Evolutionary conservation across 1,140 invertebrate genomes (phyloP).

Genomic region (Zaprionus kolodkinae): DNA sequence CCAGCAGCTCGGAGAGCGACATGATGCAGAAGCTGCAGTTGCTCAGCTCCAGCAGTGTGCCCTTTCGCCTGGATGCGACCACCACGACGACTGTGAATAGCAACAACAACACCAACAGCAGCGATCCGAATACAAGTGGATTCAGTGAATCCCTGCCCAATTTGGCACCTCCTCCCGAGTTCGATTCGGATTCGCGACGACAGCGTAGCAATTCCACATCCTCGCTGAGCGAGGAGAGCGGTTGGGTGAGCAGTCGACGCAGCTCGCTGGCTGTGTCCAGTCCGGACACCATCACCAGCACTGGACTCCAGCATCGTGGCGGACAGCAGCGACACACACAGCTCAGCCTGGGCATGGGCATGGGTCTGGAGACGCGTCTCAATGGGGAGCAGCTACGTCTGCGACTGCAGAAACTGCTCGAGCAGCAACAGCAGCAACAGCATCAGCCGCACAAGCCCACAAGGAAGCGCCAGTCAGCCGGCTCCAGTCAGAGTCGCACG

Average conservation of each 20-base stretch:
- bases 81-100: slow-evolving; percentile 84
- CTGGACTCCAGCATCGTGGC: slow-evolving; percentile 51
- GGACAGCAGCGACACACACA: slow-evolving; percentile 77
- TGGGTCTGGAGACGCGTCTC: slow-evolving; percentile 84
- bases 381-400: slow-evolving; percentile 87
- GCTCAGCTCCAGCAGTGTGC: slow-evolving; percentile 72
- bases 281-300: slow-evolving; percentile 85
- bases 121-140: slow-evolving; percentile 73
- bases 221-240: slow-evolving; percentile 90
- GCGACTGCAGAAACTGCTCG: slow-evolving; percentile 86
- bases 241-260: slow-evolving; percentile 90
- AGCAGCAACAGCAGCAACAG: slow-evolving; percentile 73
- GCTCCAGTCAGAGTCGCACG: slow-evolving; percentile 60
- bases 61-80: slow-evolving; percentile 58
- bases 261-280: slow-evolving; percentile 86
- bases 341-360: slow-evolving; percentile 72
- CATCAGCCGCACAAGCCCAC: slow-evolving; percentile 59
- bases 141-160: slow-evolving; percentile 87
- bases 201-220: slow-evolving; percentile 87
- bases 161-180: slow-evolving; percentile 86
- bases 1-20: slow-evolving; percentile 78
- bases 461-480: slow-evolving; percentile 52
- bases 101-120: slow-evolving; percentile 77
- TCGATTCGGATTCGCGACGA: slow-evolving; percentile 67
- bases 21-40: slow-evolving; percentile 74